A percentile compares a stretch with the other conserved stretches of the same genome.
phyloP scores from a whole-genome alignment of 92 coral and sea anemone species.

The Heteractis magnifica region DNA sequence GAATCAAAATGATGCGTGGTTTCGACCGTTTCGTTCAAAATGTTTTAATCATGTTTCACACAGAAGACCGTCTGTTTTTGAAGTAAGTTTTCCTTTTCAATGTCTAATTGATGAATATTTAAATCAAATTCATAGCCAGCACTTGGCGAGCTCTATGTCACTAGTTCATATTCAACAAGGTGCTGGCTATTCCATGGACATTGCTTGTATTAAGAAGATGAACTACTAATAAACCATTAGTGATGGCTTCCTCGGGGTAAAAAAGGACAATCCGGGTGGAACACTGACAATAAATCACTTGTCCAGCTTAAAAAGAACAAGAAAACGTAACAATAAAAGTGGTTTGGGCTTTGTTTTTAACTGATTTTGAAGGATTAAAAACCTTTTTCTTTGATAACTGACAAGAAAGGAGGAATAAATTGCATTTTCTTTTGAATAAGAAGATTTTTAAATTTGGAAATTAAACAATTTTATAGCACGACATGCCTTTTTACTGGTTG shows the following conservation, averaged over 20 bases:
- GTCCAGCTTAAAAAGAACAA: not conserved
- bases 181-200: not conserved
- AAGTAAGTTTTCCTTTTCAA: slow-evolving; percentile 3
- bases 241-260: not conserved
- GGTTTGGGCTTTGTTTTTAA: slow-evolving; percentile 1
- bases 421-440: too few relatives aligned
- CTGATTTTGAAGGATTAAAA: not conserved
- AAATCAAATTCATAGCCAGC: slow-evolving; percentile 34
- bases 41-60: slow-evolving; percentile 14
- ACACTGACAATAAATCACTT: not conserved
- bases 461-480: not conserved
- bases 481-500: not conserved
- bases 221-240: not conserved
- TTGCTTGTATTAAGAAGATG: not conserved
- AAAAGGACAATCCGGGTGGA: not conserved
- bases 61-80: not conserved
- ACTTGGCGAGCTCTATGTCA: not conserved
- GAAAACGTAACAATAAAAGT: not conserved
- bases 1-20: not conserved
- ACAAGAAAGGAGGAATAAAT: not conserved
- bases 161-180: slow-evolving; percentile 3
- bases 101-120: slow-evolving; percentile 20
- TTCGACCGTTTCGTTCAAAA: slow-evolving; percentile 3
- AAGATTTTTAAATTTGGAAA: too few relatives aligned
- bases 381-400: not conserved